These are phyloP conservation scores for Puma concolor DNA, from an alignment of 2,113 vertebrate genomes.

Conservation along the genomic window DNA sequence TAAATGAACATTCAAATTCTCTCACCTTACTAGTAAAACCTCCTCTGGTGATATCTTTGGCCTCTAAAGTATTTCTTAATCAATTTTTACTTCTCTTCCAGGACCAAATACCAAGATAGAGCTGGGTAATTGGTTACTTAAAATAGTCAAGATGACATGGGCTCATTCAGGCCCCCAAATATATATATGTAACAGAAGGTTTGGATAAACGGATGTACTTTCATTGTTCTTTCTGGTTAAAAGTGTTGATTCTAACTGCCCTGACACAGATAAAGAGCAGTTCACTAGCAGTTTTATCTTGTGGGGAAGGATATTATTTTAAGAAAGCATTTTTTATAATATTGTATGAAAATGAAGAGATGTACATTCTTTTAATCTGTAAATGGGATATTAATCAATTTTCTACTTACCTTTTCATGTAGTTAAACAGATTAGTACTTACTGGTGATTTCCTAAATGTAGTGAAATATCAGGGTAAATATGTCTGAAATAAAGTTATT, in stretches of 20 bases:
- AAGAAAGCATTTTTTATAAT: not conserved
- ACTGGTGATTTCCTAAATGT: not conserved
- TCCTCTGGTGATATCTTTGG: not conserved
- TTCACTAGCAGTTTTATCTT: not conserved
- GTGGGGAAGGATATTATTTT: not conserved
- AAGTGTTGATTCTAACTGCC: not conserved
- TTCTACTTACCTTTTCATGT: not conserved
- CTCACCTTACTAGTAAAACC: not conserved
- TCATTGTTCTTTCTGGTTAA: not conserved
- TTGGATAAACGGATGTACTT: not conserved
- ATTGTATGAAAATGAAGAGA: constrained; percentile 42
- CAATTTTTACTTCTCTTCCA: constrained; percentile 1
- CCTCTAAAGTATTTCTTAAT: not conserved
- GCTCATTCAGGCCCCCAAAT: not conserved
- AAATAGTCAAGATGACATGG: not conserved
- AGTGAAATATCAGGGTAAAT: not conserved
- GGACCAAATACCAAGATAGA: not conserved
- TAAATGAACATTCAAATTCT: constrained; percentile 36
- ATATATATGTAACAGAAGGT: not conserved
- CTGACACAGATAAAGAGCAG: not conserved
- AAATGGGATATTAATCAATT: not conserved
- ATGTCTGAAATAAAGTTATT: not conserved
- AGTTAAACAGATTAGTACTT: not conserved
- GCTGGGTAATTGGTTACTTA: not conserved
- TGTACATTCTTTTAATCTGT: not conserved